These are phyloP conservation scores for Thryonomys swinderianus DNA, from an alignment of 2,113 vertebrate genomes.

Conservation along the genomic window DNA sequence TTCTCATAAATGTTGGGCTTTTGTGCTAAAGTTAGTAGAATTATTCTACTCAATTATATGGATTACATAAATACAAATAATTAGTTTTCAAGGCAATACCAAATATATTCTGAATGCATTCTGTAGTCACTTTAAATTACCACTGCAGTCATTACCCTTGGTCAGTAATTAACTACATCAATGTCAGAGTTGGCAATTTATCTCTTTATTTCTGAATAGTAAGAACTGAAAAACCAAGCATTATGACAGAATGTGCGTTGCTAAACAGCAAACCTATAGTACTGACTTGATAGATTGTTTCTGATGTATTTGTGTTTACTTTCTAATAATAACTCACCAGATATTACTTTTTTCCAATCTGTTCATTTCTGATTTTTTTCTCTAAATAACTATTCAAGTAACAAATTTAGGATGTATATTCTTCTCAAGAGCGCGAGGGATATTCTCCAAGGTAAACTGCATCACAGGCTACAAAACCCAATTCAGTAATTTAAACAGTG, in stretches of 20 bases:
- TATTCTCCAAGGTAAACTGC: neutral
- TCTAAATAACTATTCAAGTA: neutral
- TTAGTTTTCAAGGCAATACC: neutral
- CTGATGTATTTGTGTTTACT: neutral
- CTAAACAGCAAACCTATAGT: neutral
- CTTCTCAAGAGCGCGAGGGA: neutral
- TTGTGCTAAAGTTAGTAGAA: neutral
- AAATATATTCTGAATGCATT: neutral
- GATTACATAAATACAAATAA: neutral
- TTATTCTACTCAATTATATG: neutral
- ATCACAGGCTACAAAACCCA: neutral
- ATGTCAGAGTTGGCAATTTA: neutral
- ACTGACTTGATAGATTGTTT: neutral
- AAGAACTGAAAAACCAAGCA: neutral
- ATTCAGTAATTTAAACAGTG: neutral
- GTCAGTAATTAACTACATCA: neutral
- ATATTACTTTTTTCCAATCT: neutral
- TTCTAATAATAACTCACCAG: neutral
- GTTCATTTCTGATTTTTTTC: neutral
- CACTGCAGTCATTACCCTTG: neutral
- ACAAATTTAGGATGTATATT: neutral
- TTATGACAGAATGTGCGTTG: neutral
- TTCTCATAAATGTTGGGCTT: neutral
- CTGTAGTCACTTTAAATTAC: neutral
- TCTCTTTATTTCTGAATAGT: neutral